These are phyloP conservation scores for Potorous gilbertii DNA, from an alignment of 2,797 vertebrate species.

Conservation along the genomic window DNA sequence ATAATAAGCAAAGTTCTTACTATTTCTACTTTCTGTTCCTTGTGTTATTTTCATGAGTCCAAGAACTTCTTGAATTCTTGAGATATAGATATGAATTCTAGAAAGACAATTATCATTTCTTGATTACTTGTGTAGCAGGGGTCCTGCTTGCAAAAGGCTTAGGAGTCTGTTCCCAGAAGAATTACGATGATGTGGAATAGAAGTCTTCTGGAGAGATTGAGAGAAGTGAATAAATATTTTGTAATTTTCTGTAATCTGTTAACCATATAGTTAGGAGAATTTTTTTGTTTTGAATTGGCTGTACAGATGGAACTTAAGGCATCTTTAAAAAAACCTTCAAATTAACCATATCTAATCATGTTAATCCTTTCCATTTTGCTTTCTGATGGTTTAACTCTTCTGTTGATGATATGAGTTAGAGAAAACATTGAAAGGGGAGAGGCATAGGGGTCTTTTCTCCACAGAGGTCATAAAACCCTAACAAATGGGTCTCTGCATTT, in stretches of 20 bases:
- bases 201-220: background rate
- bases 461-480: background rate
- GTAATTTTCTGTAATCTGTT: background rate
- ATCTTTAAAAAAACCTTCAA: background rate
- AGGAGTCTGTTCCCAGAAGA: background rate
- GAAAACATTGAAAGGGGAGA: background rate
- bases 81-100: background rate
- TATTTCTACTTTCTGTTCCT: background rate
- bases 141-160: background rate
- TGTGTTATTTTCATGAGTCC: background rate
- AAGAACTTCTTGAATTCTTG: background rate
- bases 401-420: background rate
- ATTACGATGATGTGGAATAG: background rate
- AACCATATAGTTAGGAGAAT: background rate
- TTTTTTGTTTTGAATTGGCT: background rate
- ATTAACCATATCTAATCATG: background rate
- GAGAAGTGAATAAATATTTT: background rate
- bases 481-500: background rate
- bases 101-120: background rate
- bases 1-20: background rate
- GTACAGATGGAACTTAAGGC: background rate
- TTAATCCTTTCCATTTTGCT: background rate
- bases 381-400: background rate
- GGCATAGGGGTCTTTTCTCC: background rate
- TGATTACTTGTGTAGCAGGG: background rate